These are phyloP conservation scores for Serrognathus titanus DNA, from an alignment of 2,888 invertebrate genomes.

Conservation along the genomic window DNA sequence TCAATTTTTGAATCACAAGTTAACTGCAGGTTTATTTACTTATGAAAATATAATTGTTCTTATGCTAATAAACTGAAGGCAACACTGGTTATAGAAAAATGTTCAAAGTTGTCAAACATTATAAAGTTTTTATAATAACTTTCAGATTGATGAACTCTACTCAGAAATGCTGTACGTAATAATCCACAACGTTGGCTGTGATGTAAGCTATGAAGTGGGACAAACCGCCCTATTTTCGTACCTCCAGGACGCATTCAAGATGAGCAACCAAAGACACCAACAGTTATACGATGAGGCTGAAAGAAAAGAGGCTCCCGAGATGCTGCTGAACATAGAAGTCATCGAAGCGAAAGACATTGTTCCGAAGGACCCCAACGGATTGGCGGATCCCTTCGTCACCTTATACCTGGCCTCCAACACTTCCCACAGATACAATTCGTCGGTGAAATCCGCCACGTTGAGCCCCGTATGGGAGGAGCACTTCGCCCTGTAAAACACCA, in stretches of 20 bases:
- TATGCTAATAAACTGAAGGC: no score
- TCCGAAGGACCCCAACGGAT: constrained; percentile 86
- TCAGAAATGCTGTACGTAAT: constrained; percentile 80
- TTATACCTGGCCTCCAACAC: constrained; percentile 77
- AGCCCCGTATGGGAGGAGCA: constrained; percentile 96
- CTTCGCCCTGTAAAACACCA: constrained; percentile 80
- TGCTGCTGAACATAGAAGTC: constrained; percentile 80
- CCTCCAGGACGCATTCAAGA: constrained; percentile 77
- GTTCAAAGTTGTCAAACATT: no score
- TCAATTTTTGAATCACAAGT: no score
- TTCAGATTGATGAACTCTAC: constrained; percentile 83
- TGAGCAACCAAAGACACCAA: constrained; percentile 72
- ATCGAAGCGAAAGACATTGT: constrained; percentile 81
- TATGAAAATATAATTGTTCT: no score
- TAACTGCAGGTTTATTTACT: no score
- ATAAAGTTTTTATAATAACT: no score
- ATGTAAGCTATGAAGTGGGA: constrained; percentile 67
- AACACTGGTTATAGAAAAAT: no score
- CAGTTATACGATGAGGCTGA: constrained; percentile 67
- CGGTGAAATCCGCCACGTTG: constrained; percentile 85
- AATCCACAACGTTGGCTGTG: constrained; percentile 79
- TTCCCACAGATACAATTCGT: constrained; percentile 80
- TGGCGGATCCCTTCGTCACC: constrained; percentile 97
- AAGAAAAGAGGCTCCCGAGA: constrained; percentile 78
- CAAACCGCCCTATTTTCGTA: constrained; percentile 69